These are phyloP conservation scores for Ormyrus nitidulus DNA, from an alignment of 2,888 invertebrate species.

Conservation along the genomic window DNA sequence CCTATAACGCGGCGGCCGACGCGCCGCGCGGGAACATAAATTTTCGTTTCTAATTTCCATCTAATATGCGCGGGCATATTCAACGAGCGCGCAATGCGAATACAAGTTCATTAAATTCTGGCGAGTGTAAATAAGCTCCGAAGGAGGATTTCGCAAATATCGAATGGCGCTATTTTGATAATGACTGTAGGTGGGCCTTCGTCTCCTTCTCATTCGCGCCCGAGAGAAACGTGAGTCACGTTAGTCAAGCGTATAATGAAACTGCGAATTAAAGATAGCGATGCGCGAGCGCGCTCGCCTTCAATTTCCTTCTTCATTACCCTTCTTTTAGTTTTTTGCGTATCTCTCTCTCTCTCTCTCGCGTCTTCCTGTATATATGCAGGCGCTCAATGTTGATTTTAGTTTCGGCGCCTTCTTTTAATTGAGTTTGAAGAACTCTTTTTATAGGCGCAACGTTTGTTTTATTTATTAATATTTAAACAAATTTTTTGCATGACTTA, in stretches of 20 bases:
- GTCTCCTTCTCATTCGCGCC: neutral
- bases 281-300: slow-evolving; percentile 27
- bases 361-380: neutral
- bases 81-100: neutral
- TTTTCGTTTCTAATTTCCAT: slow-evolving; percentile 35
- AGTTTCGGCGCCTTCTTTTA: slow-evolving; percentile 7
- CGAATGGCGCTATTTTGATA: slow-evolving; percentile 37
- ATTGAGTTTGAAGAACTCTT: slow-evolving; percentile 24
- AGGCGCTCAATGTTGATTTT: slow-evolving; percentile 18
- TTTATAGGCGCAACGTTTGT: neutral
- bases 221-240: slow-evolving; percentile 42
- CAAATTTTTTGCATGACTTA: too few species aligned
- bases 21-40: neutral
- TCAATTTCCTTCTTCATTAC: slow-evolving; percentile 55
- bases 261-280: slow-evolving; percentile 54
- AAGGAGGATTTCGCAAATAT: slow-evolving; percentile 48
- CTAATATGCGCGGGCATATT: neutral
- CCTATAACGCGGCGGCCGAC: neutral
- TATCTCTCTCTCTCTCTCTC: slow-evolving; percentile 13
- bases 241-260: slow-evolving; percentile 51
- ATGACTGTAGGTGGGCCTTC: slow-evolving; percentile 15
- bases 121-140: slow-evolving; percentile 1
- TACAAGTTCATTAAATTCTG: slow-evolving; percentile 38
- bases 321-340: slow-evolving; percentile 49
- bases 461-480: too few species aligned